Base-by-base conservation (phyloP, 92 coral and sea anemone species). In the Porites divaricata region DNA sequence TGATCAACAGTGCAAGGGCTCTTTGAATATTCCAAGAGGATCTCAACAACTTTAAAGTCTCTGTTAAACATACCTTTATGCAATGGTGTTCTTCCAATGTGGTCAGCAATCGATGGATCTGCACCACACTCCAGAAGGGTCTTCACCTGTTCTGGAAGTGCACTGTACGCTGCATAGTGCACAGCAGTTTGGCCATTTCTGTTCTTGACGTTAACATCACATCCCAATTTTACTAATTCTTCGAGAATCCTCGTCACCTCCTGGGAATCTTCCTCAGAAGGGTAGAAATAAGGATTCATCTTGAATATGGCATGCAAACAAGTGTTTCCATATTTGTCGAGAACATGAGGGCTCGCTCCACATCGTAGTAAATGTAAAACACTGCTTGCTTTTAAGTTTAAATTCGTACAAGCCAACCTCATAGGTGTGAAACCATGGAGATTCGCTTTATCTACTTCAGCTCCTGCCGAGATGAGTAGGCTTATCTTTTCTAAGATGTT, bases 71-170 rank as follows among this genome's bases (percentile, higher is more conserved):
- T 65, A 62, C 80, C 59, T 52, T 74, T 48, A 85, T 85, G 89
- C 19, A 85, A 72, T 48, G 89, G 84, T 77, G 89, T 85, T 73
- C 89, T 67, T 54, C 83, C 83, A 85, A 76, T 70, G 48, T 76
- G 67, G 78, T 85, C 84, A 66, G 72, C 67, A 70, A 72, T 67
- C 17, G 23, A 65, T 23, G 83, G 83, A 67, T 76, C 28, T 23
- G 78, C 89, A 54, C 89, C 89, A 77, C 35, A 24, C 51, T 85
- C 89, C 12, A 85, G 77, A 45, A 77, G 62, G 10, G 78, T 67
- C 61, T 65, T 61, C 56, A 77, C 70, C 73, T 54, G 69, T 15
- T 77, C 84, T 10, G 54, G 63, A 2, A n/a, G 28, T 45, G 6
- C 84, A 6, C 83, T 77, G 12, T 76, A 22, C 53, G 89, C 89